phyloP scores from a whole-genome alignment of 2,888 invertebrate species.

The Catocala nupta region DNA sequence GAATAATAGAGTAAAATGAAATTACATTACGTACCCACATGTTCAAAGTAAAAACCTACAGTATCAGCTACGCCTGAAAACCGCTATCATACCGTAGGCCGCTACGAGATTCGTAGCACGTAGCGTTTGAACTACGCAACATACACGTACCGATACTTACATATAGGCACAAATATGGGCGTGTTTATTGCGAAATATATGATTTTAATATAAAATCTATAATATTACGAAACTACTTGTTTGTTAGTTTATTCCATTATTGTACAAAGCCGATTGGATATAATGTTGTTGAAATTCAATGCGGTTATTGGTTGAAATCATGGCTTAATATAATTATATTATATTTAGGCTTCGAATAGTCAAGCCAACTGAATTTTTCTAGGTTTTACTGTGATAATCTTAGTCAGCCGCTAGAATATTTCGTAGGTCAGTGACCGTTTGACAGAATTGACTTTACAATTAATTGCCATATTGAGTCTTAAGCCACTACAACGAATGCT shows the following conservation, averaged over 20 bases:
- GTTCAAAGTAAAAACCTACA: neutral
- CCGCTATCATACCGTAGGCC: constrained; percentile 25
- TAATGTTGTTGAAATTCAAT: no score
- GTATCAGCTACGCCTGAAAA: constrained; percentile 7
- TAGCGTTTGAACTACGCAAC: constrained; percentile 41
- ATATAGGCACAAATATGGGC: constrained; percentile 15
- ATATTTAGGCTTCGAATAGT: no score
- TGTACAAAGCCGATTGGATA: no score
- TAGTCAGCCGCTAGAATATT: no score
- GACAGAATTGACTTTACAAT: no score
- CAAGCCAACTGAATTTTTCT: no score
- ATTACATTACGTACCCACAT: neutral
- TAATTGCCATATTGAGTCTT: no score
- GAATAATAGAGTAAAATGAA: neutral
- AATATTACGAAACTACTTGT: neutral
- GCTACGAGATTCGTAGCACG: constrained; percentile 60
- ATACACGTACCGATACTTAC: constrained; percentile 39
- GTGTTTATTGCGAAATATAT: constrained; percentile 33
- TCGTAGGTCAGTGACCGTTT: no score
- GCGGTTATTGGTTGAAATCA: no score
- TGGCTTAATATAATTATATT: no score
- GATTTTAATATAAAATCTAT: constrained; percentile 36
- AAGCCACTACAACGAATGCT: no score
- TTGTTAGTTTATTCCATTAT: neutral
- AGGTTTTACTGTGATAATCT: no score